Evolutionary conservation across 2,797 vertebrate genomes (phyloP), one percentile per base, ranked within the genome.

Genomic region (Hyperoplus lanceolatus): DNA sequence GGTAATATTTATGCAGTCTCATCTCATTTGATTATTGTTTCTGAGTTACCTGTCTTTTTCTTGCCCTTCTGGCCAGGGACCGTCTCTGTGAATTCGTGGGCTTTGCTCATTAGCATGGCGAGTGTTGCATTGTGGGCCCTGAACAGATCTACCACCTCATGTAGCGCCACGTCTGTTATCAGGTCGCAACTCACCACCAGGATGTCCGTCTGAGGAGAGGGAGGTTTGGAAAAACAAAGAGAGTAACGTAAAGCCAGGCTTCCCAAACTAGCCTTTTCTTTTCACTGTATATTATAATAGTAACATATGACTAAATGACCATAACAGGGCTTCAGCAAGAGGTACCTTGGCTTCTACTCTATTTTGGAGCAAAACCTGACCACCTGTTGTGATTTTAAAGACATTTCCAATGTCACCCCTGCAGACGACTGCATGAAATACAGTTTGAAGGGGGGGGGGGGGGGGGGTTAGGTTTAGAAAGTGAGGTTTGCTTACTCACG

Each of bases 61-160:
- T 98, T 97, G 70, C 97, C 97, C 90, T 98, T 99, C 93, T 99
- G 98, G 71, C 98, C 98, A 0, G 98, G 98, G 76, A 97, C 95
- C 0, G 93, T 95, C 90, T 98, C 97, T 57, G 95, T 94, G 81
- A 96, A 96, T 71, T 98, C 97, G 51, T 97, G 96, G 62, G 95
- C 93, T 93, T 96, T 97, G 93, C 96, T 97, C 98, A 99, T 99
- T 72, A 99, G 86, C 97, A 99, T 98, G 59, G 98, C 95, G n/a
- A 99, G 93, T 4, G 97, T 97, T 82, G 98, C 98, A 75, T 97
- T 96, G 77, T 99, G 97, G 43, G 97, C 96, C 67, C 98, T 96
- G 84, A 99, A 99, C 60, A 99, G 95, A 86, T 99, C 98, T 12
- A 99, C 97, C 65, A 99, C 97, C 84, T 99, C 96, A 13, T 99